A percentile compares a stretch with the other conserved stretches of the same genome.
Evolutionary conservation across 2,113 vertebrate genomes (phyloP).

Genomic region (Eulacestoma nigropectus): DNA sequence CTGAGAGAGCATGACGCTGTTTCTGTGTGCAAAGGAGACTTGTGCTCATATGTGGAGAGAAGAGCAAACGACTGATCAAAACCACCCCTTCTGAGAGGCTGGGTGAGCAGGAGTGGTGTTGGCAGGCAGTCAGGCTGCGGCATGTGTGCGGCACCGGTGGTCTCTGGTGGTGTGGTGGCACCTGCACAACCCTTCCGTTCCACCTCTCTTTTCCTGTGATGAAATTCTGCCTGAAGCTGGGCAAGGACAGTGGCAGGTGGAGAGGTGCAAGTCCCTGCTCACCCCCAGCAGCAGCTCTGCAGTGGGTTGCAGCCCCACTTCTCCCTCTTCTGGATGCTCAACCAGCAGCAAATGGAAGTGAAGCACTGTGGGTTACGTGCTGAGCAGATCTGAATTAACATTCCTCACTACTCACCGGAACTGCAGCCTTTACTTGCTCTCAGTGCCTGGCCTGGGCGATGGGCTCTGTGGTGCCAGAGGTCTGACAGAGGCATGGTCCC

Average conservation of each 20-base stretch:
- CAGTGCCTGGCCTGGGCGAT: neutral
- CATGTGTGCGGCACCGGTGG: rapidly evolving
- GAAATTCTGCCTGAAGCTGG: rapidly evolving
- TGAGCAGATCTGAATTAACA: neutral
- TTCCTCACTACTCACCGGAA: neutral
- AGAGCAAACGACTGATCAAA: neutral
- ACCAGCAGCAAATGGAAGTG: neutral
- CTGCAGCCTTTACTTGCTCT: neutral
- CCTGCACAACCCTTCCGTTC: neutral
- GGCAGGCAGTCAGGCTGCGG: neutral
- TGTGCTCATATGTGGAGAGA: rapidly evolving
- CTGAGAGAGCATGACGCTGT: neutral
- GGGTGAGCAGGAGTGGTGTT: neutral
- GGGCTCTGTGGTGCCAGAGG: neutral
- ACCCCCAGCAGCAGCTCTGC: neutral
- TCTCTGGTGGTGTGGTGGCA: neutral
- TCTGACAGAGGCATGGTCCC: neutral
- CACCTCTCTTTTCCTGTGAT: neutral
- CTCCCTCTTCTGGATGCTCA: neutral
- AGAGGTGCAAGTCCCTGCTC: neutral
- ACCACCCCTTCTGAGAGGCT: neutral
- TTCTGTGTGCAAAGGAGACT: neutral
- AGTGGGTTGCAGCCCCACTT: neutral
- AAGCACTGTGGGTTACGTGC: neutral
- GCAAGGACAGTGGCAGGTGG: neutral